These are phyloP conservation scores for Lynx canadensis DNA, from an alignment of 2,113 vertebrate genomes.

Conservation along the genomic window DNA sequence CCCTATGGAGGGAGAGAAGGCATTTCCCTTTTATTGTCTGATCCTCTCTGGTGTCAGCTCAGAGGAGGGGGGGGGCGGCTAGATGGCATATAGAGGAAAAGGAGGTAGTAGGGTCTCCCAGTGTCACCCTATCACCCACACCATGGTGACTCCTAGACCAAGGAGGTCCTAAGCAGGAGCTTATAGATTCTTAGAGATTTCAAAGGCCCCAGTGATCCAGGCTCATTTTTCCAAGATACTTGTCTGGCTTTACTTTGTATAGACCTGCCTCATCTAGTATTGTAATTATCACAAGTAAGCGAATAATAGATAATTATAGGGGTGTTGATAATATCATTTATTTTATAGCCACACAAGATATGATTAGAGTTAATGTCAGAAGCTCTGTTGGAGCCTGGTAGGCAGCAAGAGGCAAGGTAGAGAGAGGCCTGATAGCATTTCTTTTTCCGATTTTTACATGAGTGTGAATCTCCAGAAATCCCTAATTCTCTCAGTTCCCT, in stretches of 20 bases:
- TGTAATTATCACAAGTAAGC: conserved; percentile 68
- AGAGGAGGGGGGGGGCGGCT: neutral
- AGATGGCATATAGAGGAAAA: neutral
- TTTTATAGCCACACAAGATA: conserved; percentile 71
- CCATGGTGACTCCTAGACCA: conserved; percentile 26
- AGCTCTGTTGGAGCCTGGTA: conserved; percentile 23
- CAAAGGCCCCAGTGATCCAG: neutral
- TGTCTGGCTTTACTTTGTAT: conserved; percentile 56
- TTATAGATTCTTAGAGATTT: conserved; percentile 25
- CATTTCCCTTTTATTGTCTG: conserved; percentile 63
- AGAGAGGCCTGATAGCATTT: neutral
- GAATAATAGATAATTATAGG: conserved; percentile 76
- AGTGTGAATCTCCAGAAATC: conserved; percentile 46
- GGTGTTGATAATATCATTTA: conserved; percentile 71
- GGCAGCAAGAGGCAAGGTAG: neutral
- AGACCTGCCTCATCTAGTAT: conserved; percentile 60
- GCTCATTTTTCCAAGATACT: conserved; percentile 64
- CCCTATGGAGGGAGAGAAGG: neutral
- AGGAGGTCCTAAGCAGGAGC: neutral
- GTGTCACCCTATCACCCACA: neutral
- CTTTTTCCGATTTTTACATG: conserved; percentile 37
- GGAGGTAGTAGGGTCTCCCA: neutral
- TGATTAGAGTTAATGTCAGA: conserved; percentile 70
- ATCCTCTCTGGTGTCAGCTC: conserved; percentile 32
- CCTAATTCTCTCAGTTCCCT: conserved; percentile 28